Evolutionary conservation across 2,888 invertebrate species (phyloP).

Genomic region (Morinoia aosen): DNA sequence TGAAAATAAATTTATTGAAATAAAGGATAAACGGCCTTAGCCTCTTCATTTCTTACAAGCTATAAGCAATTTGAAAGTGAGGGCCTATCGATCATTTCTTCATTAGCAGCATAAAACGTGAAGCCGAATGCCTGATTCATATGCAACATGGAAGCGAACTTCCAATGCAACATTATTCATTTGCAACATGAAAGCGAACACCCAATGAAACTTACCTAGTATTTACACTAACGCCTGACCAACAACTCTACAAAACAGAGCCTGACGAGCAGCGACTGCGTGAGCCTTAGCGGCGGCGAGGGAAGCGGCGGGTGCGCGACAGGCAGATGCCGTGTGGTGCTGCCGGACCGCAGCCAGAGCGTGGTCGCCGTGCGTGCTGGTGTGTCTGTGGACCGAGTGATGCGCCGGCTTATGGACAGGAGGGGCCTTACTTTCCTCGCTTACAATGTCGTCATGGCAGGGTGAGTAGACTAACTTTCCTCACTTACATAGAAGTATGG

Average conservation of each 20-base stretch:
- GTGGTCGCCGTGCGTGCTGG: slow-evolving; percentile 86
- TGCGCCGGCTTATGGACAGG: slow-evolving; percentile 53
- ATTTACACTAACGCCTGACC: too few species aligned
- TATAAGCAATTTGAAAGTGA: too few species aligned
- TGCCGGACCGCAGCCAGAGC: slow-evolving; percentile 93
- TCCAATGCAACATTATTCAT: too few species aligned
- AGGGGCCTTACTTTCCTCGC: slow-evolving; percentile 54
- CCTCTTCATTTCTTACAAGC: too few species aligned
- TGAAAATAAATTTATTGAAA: too few species aligned
- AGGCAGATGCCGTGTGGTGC: slow-evolving; percentile 81
- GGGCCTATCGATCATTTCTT: too few species aligned
- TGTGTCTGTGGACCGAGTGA: slow-evolving; percentile 80
- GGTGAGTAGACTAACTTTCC: neutral
- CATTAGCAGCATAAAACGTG: too few species aligned
- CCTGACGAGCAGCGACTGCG: slow-evolving; percentile 68
- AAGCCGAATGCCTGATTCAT: too few species aligned
- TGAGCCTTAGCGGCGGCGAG: slow-evolving; percentile 65
- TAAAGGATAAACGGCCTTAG: too few species aligned
- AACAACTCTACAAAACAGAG: slow-evolving; percentile 57
- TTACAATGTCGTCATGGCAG: slow-evolving; percentile 54
- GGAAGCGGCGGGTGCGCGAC: slow-evolving; percentile 43
- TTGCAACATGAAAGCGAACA: too few species aligned
- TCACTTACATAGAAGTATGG: neutral
- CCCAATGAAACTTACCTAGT: too few species aligned
- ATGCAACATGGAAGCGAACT: too few species aligned